Percentiles rank a stretch among this genome's conserved stretches.
phyloP scores from a whole-genome alignment of 2,888 invertebrate genomes.

The Lochmaea crataegi region DNA sequence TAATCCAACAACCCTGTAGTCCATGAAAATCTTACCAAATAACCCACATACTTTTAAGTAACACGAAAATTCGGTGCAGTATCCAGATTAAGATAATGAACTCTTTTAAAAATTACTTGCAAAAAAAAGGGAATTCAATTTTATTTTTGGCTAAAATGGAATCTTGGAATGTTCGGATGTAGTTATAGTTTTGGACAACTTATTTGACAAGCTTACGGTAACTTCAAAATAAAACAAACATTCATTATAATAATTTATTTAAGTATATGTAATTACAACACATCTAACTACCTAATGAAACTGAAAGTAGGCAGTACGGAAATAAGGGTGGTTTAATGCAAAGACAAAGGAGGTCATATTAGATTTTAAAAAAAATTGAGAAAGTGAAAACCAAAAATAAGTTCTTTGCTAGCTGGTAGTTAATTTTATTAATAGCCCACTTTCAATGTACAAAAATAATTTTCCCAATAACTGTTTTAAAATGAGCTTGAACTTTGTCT shows the following conservation, averaged over 20 bases:
- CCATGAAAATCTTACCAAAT: too few species aligned
- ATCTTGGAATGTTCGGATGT: too few species aligned
- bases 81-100: too few species aligned
- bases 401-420: neutral
- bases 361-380: conserved; percentile 2
- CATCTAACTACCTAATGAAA: conserved; percentile 56
- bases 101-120: too few species aligned
- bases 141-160: too few species aligned
- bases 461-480: neutral
- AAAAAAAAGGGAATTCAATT: too few species aligned
- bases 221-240: conserved; percentile 4
- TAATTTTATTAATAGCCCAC: neutral
- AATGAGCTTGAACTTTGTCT: neutral
- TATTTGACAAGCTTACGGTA: too few species aligned
- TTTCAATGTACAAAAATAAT: neutral
- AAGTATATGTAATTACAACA: conserved; percentile 61
- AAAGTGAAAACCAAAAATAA: conserved; percentile 16
- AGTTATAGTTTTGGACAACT: too few species aligned
- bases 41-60: too few species aligned
- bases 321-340: conserved; percentile 44
- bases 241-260: conserved; percentile 59
- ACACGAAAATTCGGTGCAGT: too few species aligned
- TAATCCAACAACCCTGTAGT: too few species aligned
- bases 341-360: conserved; percentile 31
- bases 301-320: conserved; percentile 53